Base-by-base conservation (phyloP, 2,888 invertebrate species). In the Acrobasis suavella region DNA sequence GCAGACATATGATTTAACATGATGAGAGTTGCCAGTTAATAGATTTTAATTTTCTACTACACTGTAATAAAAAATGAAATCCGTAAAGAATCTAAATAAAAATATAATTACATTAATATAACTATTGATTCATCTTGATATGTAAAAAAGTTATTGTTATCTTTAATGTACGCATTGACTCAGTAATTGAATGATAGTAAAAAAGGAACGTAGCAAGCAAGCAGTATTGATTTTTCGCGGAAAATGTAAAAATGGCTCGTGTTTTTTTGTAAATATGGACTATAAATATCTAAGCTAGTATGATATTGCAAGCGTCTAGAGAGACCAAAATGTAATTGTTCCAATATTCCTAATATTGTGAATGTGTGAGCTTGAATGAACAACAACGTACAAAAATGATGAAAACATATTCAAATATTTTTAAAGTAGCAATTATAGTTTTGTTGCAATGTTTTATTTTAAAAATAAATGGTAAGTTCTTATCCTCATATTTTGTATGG, bases 221-320 rank as follows among this genome's bases (percentile, higher is more conserved):
- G 62, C 46, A 58, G 37, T 83, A 83, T 83, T 69, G 83, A 83
- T 83, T 84, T 72, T 80, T 72, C 72, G 76, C 74, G 73, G 75
- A 72, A 74, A 75, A 72, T 75, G 73, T 75, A 73, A 72, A 76
- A 72, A 72, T 68, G 22, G 49, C 55, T 64, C 54, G 42, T 16
- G 32, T 49, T 38, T 32, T 58, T 50, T 59, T 59, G 63, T 58
- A 51, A 58, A 63, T 64, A 58, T 46, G 10, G 32, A 56, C 64
- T 65, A 63, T 62, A 65, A 68, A 67, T 66, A 61, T 62, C 67
- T 50, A 22, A 39, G 22, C 32, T 37, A 52, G 14, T 22, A 14
- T 42, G 12, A n/a, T 14, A n/a, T 14, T n/a, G 46, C 12, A 46
- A 46, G 46, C 46, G n/a, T 14, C n/a, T 46, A n/a, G 46, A n/a